Evolutionary conservation across 1,140 invertebrate species (phyloP), one percentile per base, ranked within the genome.

Genomic region (Ruditapes philippinarum): DNA sequence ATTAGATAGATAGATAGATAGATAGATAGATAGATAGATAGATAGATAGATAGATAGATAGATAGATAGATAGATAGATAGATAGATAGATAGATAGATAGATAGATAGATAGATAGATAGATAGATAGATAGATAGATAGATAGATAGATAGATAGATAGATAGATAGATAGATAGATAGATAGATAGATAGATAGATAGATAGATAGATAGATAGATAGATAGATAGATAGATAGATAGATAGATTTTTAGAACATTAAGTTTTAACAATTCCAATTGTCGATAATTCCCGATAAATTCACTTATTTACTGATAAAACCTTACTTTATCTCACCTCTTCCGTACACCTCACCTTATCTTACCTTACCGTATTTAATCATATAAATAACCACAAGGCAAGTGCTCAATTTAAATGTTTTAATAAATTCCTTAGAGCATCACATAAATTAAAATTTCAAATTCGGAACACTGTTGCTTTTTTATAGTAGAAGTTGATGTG

Each of bases 1-100:
- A 65, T 65, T 65, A 65, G 60, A 65, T 65, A 65, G 60, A 65
- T 65, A 65, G 60, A 65, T 65, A 65, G 60, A 65, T 65, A 65
- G 60, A 65, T 65, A 65, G 60, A 65, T 65, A 65, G 60, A 65
- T 65, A 65, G 60, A 65, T 65, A 65, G 60, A 65, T 65, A 65
- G 60, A 65, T 65, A 65, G 60, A 65, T 65, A 65, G 60, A 65
- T 65, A 51, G 49, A 51, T 51, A 51, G 49, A 51, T 51, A 51
- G 49, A 51, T 51, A 51, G 49, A 51, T 51, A 51, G 49, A 65
- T 65, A 65, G 60, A 65, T 65, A 65, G 60, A 65, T 65, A 65
- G 60, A 65, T 65, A 65, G 60, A 65, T 65, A 65, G 60, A 65
- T 65, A 65, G 60, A 65, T 65, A 65, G 60, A 65, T 65, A 65